Base-by-base conservation (phyloP, 2,888 invertebrate genomes). In the Phrixothrix hirtus region DNA sequence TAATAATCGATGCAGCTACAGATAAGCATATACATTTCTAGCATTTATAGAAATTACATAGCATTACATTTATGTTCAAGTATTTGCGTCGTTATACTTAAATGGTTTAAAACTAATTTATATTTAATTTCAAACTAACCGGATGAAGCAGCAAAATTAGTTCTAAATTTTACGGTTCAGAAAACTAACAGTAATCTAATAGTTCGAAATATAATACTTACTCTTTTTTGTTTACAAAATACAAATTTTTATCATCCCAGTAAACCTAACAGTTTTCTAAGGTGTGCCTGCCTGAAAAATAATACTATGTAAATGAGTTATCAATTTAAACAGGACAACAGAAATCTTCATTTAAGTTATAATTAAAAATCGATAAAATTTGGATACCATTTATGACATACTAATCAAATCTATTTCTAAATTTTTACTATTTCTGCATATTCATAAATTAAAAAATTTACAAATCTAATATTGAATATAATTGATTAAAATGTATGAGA, bases 261-360 rank as follows among this genome's bases (percentile, higher is more conserved):
- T 27, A 38, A 12, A 27, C 14, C 44, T 36, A 36, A 36, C 44
- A 27, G 44, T 36, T 44, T 45, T 45, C 27, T 30, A 15, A 45
- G 45, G 45, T 37, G 45, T 11, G 34, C 17, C n/a, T n/a, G n/a
- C n/a, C 45, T 45, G 45, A 45, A 45, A 45, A 45, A 45, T 37
- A 35, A 45, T 45, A 36, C 29, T 37, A 45, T 45, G 45, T 36
- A 45, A 45, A 45, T 45, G 36, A 21, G 30, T 30, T 37, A 45
- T 31, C 30, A 30, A 30, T 25, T 38, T 13, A 21, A 21, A 21
- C 7, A 7, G 21, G 21, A 21, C 21, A 21, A 21, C 21, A 7
- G 7, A 5, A 3, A 7, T 5, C 7, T 21, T 21, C 21, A 7
- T 21, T 21, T 7, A 7, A 3, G 21, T 21, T 21, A 21, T 21